Conservation (phyloP, 1,140 invertebrate species). For the Ostrea edulis region DNA sequence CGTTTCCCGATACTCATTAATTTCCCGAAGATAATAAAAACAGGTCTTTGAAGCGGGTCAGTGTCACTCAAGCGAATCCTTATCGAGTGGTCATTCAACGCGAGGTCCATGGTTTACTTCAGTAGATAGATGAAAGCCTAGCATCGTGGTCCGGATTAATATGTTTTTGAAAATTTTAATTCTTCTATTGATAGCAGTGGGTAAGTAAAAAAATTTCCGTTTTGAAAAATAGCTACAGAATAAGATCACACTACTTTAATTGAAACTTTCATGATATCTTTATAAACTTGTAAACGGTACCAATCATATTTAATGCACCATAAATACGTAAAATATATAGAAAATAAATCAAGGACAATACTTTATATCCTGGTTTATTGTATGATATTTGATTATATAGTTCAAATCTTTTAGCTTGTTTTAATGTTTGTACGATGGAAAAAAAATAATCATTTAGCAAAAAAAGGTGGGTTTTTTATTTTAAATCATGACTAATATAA, state of each 20-base stretch:
- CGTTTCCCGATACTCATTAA: background rate
- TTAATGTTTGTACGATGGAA: no score
- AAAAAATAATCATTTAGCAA: no score
- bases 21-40: background rate
- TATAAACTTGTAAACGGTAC: no score
- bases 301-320: no score
- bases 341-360: no score
- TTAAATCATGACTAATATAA: background rate
- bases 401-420: no score
- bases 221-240: no score
- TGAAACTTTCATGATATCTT: no score
- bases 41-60: constrained; percentile 6
- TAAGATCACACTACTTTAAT: no score
- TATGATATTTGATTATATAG: no score
- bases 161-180: constrained; percentile 14
- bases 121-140: background rate
- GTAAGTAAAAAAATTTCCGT: background rate
- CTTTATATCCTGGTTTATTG: no score
- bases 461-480: background rate
- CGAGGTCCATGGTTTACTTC: background rate
- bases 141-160: constrained; percentile 13
- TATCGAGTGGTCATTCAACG: background rate
- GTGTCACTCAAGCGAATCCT: constrained; percentile 16
- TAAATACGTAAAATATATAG: no score
- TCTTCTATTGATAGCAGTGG: background rate